Evolutionary conservation across 2,797 vertebrate species (phyloP), one percentile per base, ranked within the genome.

Genomic region (Enoplosus armatus): DNA sequence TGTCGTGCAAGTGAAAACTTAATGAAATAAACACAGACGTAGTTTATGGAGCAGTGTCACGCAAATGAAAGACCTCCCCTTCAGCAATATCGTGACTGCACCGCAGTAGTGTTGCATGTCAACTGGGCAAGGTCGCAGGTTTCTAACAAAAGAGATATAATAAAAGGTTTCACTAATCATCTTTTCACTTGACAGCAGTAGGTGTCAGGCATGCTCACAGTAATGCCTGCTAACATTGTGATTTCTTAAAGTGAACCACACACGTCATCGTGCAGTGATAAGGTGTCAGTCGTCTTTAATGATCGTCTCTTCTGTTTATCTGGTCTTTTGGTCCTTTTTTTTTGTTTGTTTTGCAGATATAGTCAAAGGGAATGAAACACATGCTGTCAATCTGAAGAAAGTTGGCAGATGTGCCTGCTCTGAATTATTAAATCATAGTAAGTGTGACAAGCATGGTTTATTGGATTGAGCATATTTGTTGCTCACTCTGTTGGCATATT

Each of bases 391-490:
- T 78, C 50, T 83, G 43, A 80, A 72, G 26, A 79, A 77, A 77
- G 84, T 82, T 87, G 87, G 78, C 82, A 84, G 83, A 84, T 85
- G 79, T 89, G 66, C 55, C 69, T 82, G 72, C 71, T 87, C 45
- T 65, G 37, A 85, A 72, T 82, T 82, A 84, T 79, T 81, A 88
- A 82, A 82, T 82, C 78, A 72, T 64, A 70, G 50, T 70, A 64
- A 72, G 53, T 80, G 75, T 87, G 91, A 86, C 82, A 60, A 80
- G 45, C 72, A 64, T 72, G 71, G 47, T 76, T 88, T 87, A 85
- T 88, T 85, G 86, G 85, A 87, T 85, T 88, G 66, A 67, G 33
- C 41, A 24, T 77, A 54, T 89, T 86, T 91, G 41, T 77, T 82
- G 58, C 67, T 77, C 51, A 62, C 45, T 72, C 48, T 45, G 58